Conservation (phyloP, 2,113 vertebrate genomes). For the Nymphicus hollandicus region DNA sequence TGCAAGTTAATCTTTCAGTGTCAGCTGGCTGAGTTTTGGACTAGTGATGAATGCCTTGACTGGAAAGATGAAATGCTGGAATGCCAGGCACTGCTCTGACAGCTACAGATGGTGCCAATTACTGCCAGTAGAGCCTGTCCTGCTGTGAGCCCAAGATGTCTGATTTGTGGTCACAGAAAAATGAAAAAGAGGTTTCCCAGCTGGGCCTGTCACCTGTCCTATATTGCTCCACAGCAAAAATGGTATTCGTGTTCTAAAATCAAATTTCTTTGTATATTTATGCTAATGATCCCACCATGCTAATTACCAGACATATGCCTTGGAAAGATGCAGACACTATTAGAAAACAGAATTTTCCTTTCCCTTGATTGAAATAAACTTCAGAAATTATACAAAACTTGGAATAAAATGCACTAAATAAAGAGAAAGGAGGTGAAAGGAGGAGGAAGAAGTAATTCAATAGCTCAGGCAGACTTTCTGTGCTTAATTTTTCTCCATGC, state of each 20-base stretch:
- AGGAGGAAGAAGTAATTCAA: conserved; percentile 27
- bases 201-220: conserved; percentile 79
- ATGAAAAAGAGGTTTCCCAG: conserved; percentile 78
- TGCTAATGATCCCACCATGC: conserved; percentile 44
- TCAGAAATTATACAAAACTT: conserved; percentile 3
- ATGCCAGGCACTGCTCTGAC: conserved; percentile 80
- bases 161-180: conserved; percentile 81
- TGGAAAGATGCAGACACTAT: conserved; percentile 17
- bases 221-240: conserved; percentile 64
- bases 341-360: conserved; percentile 9
- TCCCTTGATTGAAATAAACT: conserved; percentile 37
- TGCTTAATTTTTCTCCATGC: conserved; percentile 49
- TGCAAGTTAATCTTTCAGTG: conserved; percentile 86
- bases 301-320: conserved; percentile 50
- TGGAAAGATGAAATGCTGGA: conserved; percentile 81
- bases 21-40: conserved; percentile 82
- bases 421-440: neutral
- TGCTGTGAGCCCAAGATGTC: conserved; percentile 80
- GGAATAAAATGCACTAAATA: conserved; percentile 16
- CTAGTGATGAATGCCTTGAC: conserved; percentile 82
- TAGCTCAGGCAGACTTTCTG: conserved; percentile 7
- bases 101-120: conserved; percentile 90
- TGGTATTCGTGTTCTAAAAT: conserved; percentile 67
- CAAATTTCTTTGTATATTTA: conserved; percentile 52
- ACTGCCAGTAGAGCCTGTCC: conserved; percentile 81